Evolutionary conservation across 2,113 vertebrate genomes (phyloP), one percentile per base, ranked within the genome.

Genomic region (Rhynchopsitta pachyrhyncha): DNA sequence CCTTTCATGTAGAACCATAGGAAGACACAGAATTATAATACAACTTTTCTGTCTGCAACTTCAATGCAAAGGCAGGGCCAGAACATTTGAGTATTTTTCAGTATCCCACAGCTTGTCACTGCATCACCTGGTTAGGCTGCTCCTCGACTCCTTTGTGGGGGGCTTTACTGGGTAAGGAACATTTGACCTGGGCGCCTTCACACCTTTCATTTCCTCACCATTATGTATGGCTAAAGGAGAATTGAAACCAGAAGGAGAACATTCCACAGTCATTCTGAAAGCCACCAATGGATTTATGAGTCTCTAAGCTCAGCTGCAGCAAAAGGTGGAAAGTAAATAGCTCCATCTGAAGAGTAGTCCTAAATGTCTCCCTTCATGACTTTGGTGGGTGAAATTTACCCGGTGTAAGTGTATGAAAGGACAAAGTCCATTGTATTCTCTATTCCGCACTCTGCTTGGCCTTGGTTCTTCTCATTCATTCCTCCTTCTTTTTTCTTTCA

Each of bases 151-250:
- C 46, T 69, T 25, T n/a, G 11, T 24, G 47, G 13, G 47, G 10
- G 37, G 11, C 25, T 90, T 83, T 59, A 37, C 37, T 29, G 44
- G 27, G 16, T 24, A 67, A 46, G 35, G 14, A 86, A 80, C 1
- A 1, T 27, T 44, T 8, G 16, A 14, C 17, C 19, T 79, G 28
- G 46, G 33, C 0, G 0, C 11, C 0, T 6, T 67, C 44, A 49
- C 11, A 28, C 19, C 31, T 93, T 91, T 79, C 39, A 44, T 91
- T 96, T 96, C 63, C 53, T 85, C 25, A 50, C 16, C 10, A 31
- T 7, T 41, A 31, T 7, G 6, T 62, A 49, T 3, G 4, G 44
- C 31, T 80, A 70, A 88, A 90, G 75, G 47, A 90, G 84, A 94
- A 77, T 18, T 6, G 29, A 23, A 74, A 89, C 53, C 39, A 79